These are phyloP conservation scores for Phalacrocorax pelagicus DNA, from an alignment of 2,113 vertebrate genomes.

Conservation along the genomic window DNA sequence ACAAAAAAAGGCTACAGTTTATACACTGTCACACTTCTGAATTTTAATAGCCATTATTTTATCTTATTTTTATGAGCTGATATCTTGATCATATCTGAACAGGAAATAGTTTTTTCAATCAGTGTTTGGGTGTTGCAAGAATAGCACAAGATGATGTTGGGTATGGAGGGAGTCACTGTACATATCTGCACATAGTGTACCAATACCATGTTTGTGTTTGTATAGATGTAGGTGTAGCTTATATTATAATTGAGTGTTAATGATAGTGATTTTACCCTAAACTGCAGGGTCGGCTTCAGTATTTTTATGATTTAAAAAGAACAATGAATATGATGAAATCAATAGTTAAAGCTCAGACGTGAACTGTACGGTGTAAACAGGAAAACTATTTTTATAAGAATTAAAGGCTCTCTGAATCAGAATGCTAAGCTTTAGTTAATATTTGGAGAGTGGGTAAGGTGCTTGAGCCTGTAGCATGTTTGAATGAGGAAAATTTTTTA, in stretches of 20 bases:
- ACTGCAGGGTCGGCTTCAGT: not conserved
- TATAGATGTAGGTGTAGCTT: not conserved
- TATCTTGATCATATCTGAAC: not conserved
- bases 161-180: not conserved
- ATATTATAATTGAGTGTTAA: not conserved
- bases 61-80: not conserved
- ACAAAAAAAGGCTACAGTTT: not conserved
- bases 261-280: not conserved
- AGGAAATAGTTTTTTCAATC: not conserved
- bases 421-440: not conserved
- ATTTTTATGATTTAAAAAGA: not conserved
- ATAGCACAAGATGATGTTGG: not conserved
- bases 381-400: not conserved
- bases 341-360: not conserved
- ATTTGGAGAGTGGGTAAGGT: not conserved
- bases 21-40: not conserved
- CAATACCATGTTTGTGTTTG: not conserved
- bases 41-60: not conserved
- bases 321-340: not conserved
- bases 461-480: not conserved
- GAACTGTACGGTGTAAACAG: not conserved
- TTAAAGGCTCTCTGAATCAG: not conserved
- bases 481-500: not conserved
- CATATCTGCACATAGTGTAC: not conserved
- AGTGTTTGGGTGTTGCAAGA: not conserved